These are phyloP conservation scores for Hiodon tergisus DNA, from an alignment of 2,113 vertebrate species.

Conservation along the genomic window DNA sequence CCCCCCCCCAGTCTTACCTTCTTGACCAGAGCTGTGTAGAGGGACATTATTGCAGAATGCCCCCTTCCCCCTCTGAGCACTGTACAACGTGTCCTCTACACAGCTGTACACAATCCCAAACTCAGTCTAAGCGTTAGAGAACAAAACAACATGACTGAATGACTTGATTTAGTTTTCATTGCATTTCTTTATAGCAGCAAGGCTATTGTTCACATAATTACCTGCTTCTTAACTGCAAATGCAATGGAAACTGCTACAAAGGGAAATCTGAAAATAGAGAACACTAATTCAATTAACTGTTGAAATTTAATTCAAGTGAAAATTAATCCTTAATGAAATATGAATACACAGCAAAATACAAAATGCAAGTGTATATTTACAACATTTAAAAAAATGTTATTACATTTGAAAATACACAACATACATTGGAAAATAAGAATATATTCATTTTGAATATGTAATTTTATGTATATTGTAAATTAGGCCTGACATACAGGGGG, in stretches of 20 bases:
- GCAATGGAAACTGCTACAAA: constrained; percentile 86
- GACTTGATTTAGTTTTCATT: background rate
- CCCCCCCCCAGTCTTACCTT: constrained; percentile 54
- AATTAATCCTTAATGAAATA: too few species aligned
- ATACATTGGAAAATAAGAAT: background rate
- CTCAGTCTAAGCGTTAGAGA: constrained; percentile 60
- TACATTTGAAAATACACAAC: too few species aligned
- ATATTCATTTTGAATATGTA: background rate
- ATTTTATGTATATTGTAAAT: too few species aligned
- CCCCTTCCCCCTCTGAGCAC: constrained; percentile 72
- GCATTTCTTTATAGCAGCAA: background rate
- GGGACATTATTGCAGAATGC: constrained; percentile 75
- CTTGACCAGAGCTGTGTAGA: constrained; percentile 66
- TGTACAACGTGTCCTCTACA: constrained; percentile 81
- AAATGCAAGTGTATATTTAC: too few species aligned
- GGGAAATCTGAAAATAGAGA: constrained; percentile 60
- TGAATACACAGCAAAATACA: too few species aligned
- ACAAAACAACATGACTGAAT: background rate
- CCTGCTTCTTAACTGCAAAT: constrained; percentile 82
- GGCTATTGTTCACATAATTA: constrained; percentile 37
- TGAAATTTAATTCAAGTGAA: background rate
- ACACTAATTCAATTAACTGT: background rate
- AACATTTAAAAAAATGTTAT: too few species aligned
- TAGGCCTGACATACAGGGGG: too few species aligned
- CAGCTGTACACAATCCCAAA: constrained; percentile 85